A percentile compares a stretch with the other conserved stretches of the same genome.
These are phyloP conservation scores for Saguinus imperator DNA, from an alignment of 2,113 vertebrate species.

Conservation along the genomic window DNA sequence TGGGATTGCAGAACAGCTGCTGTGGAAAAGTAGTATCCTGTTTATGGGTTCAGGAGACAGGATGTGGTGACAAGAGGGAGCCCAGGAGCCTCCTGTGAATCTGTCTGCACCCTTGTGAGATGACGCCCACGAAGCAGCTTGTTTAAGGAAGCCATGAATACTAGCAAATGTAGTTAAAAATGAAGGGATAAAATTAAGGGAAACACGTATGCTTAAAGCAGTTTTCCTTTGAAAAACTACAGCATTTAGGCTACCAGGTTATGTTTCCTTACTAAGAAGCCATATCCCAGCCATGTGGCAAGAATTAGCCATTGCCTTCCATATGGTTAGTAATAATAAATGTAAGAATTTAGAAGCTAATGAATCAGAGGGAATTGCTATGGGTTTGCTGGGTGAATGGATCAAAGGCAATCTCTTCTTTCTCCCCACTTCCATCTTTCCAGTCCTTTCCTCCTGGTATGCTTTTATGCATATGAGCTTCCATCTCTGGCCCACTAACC, in stretches of 20 bases:
- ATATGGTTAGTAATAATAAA: constrained; percentile 36
- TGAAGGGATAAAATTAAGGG: not conserved
- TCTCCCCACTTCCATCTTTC: constrained; percentile 57
- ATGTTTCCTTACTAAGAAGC: not conserved
- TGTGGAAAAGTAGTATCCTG: not conserved
- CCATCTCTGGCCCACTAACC: not conserved
- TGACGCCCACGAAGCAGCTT: not conserved
- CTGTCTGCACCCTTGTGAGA: not conserved
- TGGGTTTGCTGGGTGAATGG: constrained; percentile 47
- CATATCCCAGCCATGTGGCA: not conserved
- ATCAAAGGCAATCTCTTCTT: constrained; percentile 7
- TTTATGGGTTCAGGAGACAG: not conserved
- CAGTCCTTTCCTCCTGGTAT: not conserved
- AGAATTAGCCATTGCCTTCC: not conserved
- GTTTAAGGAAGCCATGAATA: constrained; percentile 1
- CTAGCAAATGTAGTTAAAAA: constrained; percentile 19
- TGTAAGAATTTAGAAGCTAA: constrained; percentile 44
- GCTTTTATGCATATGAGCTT: not conserved
- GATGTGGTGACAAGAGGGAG: not conserved
- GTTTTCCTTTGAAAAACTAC: not conserved
- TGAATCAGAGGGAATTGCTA: constrained; percentile 19
- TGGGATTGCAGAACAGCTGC: not conserved
- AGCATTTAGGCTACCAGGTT: not conserved
- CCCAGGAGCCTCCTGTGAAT: not conserved
- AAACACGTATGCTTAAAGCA: not conserved